These are phyloP conservation scores for Chorisops tibialis DNA, from an alignment of 2,888 invertebrate genomes.

Conservation along the genomic window DNA sequence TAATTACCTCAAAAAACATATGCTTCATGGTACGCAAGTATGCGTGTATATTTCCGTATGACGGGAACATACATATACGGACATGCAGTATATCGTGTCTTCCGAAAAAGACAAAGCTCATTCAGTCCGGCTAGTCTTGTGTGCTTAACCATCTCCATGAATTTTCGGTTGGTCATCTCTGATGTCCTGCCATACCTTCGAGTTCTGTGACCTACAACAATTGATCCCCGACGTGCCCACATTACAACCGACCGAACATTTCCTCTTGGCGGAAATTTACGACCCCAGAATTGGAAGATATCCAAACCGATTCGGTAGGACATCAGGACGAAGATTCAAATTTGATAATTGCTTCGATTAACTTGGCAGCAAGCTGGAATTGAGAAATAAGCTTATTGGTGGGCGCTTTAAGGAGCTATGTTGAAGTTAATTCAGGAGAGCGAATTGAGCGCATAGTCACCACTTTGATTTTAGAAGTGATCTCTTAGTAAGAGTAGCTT, in stretches of 20 bases:
- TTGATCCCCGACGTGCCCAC: constrained; percentile 6
- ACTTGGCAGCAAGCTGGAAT: no score
- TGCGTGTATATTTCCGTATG: no score
- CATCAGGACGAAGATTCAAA: constrained; percentile 1
- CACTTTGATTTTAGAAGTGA: not conserved
- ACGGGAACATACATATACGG: not conserved
- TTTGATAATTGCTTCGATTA: constrained; percentile 5
- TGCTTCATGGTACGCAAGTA: no score
- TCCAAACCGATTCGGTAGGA: constrained; percentile 12
- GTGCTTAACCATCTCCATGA: not conserved
- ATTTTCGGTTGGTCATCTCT: constrained; percentile 6
- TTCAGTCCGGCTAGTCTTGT: no score
- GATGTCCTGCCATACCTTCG: not conserved
- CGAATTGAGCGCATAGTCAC: not conserved
- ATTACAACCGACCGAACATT: constrained; percentile 6
- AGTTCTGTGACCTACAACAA: constrained; percentile 17
- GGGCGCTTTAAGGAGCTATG: no score
- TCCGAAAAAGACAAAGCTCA: no score
- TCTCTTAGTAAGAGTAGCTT: not conserved
- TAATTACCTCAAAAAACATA: constrained; percentile 33
- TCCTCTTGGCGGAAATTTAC: not conserved
- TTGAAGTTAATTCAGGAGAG: no score
- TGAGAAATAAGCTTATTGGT: no score
- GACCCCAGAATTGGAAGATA: constrained; percentile 8
- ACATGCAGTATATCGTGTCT: no score